These are phyloP conservation scores for Salvelinus alpinus DNA, from an alignment of 2,113 vertebrate species.

Conservation along the genomic window DNA sequence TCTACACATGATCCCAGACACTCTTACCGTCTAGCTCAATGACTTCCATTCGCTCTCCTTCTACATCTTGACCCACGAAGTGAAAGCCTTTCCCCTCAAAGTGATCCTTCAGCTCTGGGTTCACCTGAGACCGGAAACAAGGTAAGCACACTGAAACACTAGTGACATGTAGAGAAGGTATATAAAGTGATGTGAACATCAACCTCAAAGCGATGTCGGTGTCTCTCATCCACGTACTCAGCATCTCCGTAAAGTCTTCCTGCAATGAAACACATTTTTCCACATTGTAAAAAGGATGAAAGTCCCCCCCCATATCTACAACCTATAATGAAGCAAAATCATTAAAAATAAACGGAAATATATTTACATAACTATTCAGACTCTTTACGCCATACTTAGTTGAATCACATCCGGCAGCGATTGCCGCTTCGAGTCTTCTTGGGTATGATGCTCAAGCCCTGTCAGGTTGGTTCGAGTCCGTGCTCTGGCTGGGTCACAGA, in stretches of 20 bases:
- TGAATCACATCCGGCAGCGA: no score
- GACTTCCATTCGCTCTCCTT: constrained; percentile 94
- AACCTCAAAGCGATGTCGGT: constrained; percentile 95
- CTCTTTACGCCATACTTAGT: no score
- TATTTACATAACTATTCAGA: no score
- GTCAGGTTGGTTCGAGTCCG: no score
- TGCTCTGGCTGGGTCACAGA: no score
- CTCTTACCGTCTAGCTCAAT: constrained; percentile 87
- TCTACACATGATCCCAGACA: not conserved
- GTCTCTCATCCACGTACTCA: constrained; percentile 91
- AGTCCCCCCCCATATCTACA: no score
- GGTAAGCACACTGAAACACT: not conserved
- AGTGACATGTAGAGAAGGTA: not conserved
- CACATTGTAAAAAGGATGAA: no score
- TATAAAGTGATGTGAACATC: not conserved
- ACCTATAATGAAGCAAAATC: no score
- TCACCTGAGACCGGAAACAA: constrained; percentile 77
- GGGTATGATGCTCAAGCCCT: no score
- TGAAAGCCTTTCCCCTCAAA: constrained; percentile 87
- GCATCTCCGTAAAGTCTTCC: constrained; percentile 88
- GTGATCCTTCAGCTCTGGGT: constrained; percentile 86
- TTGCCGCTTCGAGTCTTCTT: no score
- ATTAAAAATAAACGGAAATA: no score
- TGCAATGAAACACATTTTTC: constrained; percentile 64
- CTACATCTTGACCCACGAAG: constrained; percentile 93